Evolutionary conservation across 2,797 vertebrate genomes (phyloP).

Genomic region (Sphaeramia orbicularis): DNA sequence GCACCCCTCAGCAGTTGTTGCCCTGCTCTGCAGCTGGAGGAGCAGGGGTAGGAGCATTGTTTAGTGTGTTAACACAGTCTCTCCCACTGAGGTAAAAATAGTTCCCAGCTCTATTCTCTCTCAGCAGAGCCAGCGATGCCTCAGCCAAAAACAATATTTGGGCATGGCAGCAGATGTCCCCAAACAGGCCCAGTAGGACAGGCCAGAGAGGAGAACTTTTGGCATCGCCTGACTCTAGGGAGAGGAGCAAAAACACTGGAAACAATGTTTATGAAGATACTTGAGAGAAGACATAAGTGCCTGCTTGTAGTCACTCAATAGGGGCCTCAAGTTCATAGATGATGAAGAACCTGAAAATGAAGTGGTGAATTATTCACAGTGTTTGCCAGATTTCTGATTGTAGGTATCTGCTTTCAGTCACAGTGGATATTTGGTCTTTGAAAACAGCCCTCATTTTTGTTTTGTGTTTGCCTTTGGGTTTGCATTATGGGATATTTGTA

Average conservation of each 20-base stretch:
- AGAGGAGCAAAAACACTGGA: conserved; percentile 51
- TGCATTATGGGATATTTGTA: conserved; percentile 25
- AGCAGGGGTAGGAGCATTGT: conserved; percentile 74
- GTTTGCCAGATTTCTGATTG: conserved; percentile 44
- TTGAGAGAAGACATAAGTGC: conserved; percentile 53
- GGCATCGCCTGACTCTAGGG: conserved; percentile 45
- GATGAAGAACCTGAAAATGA: conserved; percentile 58
- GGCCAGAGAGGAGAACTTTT: conserved; percentile 67
- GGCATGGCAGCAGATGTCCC: conserved; percentile 83
- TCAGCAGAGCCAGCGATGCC: conserved; percentile 59
- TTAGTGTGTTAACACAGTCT: conserved; percentile 78
- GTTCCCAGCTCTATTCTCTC: conserved; percentile 74
- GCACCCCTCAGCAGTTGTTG: conserved; percentile 35
- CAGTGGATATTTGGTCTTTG: conserved; percentile 30
- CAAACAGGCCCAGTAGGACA: conserved; percentile 74
- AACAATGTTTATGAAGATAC: conserved; percentile 71
- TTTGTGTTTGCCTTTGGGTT: conserved; percentile 25
- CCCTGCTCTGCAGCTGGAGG: conserved; percentile 71
- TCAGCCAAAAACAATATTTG: conserved; percentile 85
- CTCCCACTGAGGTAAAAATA: conserved; percentile 81
- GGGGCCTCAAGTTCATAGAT: conserved; percentile 57
- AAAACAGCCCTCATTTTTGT: conserved; percentile 13
- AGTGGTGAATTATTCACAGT: conserved; percentile 47
- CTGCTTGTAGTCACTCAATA: conserved; percentile 55
- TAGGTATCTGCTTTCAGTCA: conserved; percentile 22